Evolutionary conservation across 2,888 invertebrate genomes (phyloP).

Genomic region (Hirtodrosophila histrioides): DNA sequence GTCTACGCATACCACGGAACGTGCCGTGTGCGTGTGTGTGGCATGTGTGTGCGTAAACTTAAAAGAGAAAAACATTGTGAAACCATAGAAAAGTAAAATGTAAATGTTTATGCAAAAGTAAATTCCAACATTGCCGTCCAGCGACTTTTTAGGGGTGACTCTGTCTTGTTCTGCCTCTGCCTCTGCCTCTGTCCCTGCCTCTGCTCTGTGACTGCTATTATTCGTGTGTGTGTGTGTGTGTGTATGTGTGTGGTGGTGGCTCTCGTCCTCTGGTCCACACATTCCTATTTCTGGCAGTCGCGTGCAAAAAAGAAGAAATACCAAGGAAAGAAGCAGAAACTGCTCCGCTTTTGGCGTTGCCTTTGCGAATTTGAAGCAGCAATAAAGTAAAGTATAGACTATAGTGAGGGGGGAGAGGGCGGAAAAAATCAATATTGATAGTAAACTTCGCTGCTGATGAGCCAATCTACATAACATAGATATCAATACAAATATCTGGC

Average conservation of each 20-base stretch:
- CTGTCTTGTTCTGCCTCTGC: conserved; percentile 18
- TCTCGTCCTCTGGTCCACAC: conserved; percentile 33
- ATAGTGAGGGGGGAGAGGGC: conserved; percentile 6
- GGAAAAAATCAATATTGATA: conserved; percentile 71
- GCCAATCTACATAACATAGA: conserved; percentile 2
- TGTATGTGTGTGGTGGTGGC: conserved; percentile 37
- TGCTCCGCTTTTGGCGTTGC: conserved; percentile 37
- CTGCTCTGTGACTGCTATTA: no score
- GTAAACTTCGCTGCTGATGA: conserved; percentile 44
- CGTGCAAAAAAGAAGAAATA: conserved; percentile 46
- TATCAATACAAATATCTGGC: conserved; percentile 11
- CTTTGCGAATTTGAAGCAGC: conserved; percentile 44
- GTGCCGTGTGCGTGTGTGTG: conserved; percentile 5
- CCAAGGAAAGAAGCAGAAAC: conserved; percentile 23
- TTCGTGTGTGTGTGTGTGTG: no score
- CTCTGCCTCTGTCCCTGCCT: conserved; percentile 4
- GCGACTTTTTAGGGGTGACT: conserved; percentile 59
- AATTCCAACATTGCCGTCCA: conserved; percentile 68
- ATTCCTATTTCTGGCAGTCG: conserved; percentile 50
- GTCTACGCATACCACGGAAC: conserved; percentile 31
- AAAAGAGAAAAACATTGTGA: conserved; percentile 47
- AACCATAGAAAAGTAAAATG: conserved; percentile 66
- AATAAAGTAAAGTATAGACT: conserved; percentile 57
- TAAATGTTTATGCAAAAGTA: conserved; percentile 74
- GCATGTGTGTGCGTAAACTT: conserved; percentile 28